Evolutionary conservation across 2,113 vertebrate genomes (phyloP).

Genomic region (Pachypanchax playfairii): DNA sequence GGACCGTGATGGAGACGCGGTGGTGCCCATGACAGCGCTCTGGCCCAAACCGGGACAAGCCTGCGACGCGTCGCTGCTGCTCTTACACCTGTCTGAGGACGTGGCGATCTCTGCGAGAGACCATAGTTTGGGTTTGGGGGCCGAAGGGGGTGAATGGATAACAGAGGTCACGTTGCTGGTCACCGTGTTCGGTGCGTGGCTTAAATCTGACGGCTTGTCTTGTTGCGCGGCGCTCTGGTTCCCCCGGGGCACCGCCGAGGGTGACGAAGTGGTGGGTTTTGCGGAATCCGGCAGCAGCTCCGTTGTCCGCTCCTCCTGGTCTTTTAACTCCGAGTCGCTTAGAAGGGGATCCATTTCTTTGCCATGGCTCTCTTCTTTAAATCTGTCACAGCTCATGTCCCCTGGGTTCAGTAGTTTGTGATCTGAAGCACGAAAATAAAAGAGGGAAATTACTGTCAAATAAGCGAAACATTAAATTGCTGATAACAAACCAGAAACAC

Average conservation of each 20-base stretch:
- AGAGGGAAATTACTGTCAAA: slow-evolving; percentile 48
- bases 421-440: slow-evolving; percentile 70
- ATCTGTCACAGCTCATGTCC: slow-evolving; percentile 81
- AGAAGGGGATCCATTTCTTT: slow-evolving; percentile 83
- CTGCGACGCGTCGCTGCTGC: slow-evolving; percentile 76
- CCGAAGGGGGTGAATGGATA: slow-evolving; percentile 89
- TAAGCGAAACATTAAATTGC: slow-evolving; percentile 24
- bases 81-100: slow-evolving; percentile 92
- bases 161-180: slow-evolving; percentile 87
- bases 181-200: slow-evolving; percentile 64
- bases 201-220: slow-evolving; percentile 77
- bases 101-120: slow-evolving; percentile 96
- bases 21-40: slow-evolving; percentile 75
- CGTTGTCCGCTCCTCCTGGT: slow-evolving; percentile 83
- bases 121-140: slow-evolving; percentile 95
- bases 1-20: slow-evolving; percentile 86
- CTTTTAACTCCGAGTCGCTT: slow-evolving; percentile 93
- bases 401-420: slow-evolving; percentile 79
- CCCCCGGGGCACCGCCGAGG: slow-evolving; percentile 73
- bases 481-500: background rate
- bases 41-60: slow-evolving; percentile 73
- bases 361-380: slow-evolving; percentile 79
- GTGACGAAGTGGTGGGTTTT: slow-evolving; percentile 83
- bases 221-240: slow-evolving; percentile 72
- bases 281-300: slow-evolving; percentile 78